Base-by-base conservation (phyloP, 1,140 invertebrate species). In the Tetranychus urticae region DNA sequence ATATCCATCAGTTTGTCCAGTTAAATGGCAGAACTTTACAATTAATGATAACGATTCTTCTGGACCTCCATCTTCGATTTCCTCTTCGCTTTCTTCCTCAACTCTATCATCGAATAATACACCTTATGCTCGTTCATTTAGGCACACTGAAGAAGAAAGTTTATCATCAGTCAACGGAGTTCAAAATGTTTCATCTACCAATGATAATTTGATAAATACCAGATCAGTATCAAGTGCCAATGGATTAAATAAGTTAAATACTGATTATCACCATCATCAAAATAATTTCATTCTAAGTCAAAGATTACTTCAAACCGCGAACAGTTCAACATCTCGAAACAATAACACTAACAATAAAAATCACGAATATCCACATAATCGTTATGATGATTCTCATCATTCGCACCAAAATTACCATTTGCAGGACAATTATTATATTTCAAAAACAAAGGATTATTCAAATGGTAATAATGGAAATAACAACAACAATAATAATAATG, bases 211-310 rank as follows among this genome's bases (percentile, higher is more conserved):
- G 14, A 56, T 35, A 6, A 10, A 10, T 56, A 37, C 33, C 8
- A 45, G 45, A 58, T 87, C 84, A 1, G 85, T 88, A 0, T 87
- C 85, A 0, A 87, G 84, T 54, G 62, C 63, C 33, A 62, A 58
- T n/a, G 50, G 50, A 14, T 37, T 31, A 14, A 57, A 48, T 69
- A 86, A 82, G 1, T 85, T 86, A 67, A 86, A 83, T 5, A 77
- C 61, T 81, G 79, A 69, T 81, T 47, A 13, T 39, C 35, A 58
- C 50, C 12, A 33, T 61, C 60, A 42, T 42, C 39, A 42, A 42
- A 42, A 42, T 42, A 42, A 10, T 42, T 52, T 52, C n/a, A 52
- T 52, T 52, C 50, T 52, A n/a, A n/a, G 50, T 52, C n/a, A 52
- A 33, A 13, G 50, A 33, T 33, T 52, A 52, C 50, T 52, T 52